phyloP scores from a whole-genome alignment of 2,888 invertebrate genomes.

The Tenthredo amoena region DNA sequence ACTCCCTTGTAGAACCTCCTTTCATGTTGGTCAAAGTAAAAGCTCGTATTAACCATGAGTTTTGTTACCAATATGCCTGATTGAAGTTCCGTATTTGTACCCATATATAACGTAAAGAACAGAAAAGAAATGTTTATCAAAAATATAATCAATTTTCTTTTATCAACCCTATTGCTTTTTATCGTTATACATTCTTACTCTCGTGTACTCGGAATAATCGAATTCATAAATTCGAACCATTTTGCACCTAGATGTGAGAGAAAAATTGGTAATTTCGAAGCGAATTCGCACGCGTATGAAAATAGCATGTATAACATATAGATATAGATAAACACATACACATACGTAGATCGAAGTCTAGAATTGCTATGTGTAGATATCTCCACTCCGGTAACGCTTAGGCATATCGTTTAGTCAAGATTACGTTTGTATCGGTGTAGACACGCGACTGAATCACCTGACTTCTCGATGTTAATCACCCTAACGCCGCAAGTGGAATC shows the following conservation, averaged over 20 bases:
- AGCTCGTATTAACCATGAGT: background rate
- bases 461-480: slow-evolving; percentile 50
- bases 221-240: background rate
- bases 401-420: slow-evolving; percentile 47
- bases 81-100: background rate
- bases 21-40: slow-evolving; percentile 8
- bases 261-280: background rate
- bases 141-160: background rate
- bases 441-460: slow-evolving; percentile 51
- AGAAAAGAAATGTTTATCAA: background rate
- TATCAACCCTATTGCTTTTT: background rate
- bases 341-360: background rate
- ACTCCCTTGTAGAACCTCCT: background rate
- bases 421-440: slow-evolving; percentile 48
- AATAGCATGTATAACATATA: background rate
- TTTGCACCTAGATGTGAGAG: background rate
- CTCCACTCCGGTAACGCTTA: slow-evolving; percentile 8
- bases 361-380: background rate
- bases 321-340: too few relatives aligned
- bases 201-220: background rate
- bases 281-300: background rate
- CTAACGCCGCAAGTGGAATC: slow-evolving; percentile 47
- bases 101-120: background rate
- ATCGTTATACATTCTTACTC: background rate
- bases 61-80: background rate